Evolutionary conservation across 2,113 vertebrate species (phyloP).

Genomic region (Cichladusa arquata): DNA sequence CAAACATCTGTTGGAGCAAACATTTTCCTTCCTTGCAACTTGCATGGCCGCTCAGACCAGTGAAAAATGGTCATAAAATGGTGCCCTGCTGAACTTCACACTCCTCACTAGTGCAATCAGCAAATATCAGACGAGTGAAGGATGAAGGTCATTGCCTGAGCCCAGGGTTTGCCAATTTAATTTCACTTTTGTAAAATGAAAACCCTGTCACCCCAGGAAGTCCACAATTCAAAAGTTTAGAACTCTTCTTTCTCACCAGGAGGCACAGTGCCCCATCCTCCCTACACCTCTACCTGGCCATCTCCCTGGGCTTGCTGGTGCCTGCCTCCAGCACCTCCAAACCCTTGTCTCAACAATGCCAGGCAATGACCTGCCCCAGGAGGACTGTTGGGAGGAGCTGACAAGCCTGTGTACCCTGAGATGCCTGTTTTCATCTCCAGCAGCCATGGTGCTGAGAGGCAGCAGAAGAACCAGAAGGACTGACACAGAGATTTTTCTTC

Average conservation of each 20-base stretch:
- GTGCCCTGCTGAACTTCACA: background rate
- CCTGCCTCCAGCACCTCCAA: background rate
- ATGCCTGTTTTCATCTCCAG: background rate
- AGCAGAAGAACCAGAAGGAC: background rate
- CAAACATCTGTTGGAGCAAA: background rate
- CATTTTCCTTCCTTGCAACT: background rate
- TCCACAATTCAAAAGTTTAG: background rate
- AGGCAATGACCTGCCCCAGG: background rate
- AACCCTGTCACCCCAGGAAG: background rate
- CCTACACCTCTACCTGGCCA: background rate
- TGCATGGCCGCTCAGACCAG: background rate
- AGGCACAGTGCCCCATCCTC: accelerated
- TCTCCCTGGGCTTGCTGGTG: background rate
- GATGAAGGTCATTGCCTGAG: background rate
- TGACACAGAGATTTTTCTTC: background rate
- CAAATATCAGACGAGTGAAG: background rate
- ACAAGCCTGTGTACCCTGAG: background rate
- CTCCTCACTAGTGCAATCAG: background rate
- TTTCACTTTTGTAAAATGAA: background rate
- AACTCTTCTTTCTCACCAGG: background rate
- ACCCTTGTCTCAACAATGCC: background rate
- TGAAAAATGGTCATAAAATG: background rate
- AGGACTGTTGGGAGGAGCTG: background rate
- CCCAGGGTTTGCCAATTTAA: accelerated
- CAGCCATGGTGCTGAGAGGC: background rate